Conservation (phyloP, 2,113 vertebrate genomes). For the Equus quagga region DNA sequence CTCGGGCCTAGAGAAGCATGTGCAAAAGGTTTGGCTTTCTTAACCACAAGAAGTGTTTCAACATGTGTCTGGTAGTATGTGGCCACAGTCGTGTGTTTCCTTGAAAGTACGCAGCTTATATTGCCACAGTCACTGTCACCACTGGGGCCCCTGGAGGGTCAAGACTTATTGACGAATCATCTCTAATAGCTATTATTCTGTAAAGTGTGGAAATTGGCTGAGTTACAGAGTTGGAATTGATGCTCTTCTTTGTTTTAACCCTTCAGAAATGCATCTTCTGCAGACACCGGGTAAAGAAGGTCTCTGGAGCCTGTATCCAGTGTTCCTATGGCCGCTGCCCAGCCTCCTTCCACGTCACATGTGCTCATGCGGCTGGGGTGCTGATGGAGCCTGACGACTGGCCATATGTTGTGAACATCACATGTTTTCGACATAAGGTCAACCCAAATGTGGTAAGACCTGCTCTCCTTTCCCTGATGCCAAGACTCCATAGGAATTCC, state of each 20-base stretch:
- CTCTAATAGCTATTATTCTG: slow-evolving; percentile 39
- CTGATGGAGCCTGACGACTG: slow-evolving; percentile 96
- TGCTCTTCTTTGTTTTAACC: slow-evolving; percentile 69
- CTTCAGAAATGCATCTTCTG: slow-evolving; percentile 97
- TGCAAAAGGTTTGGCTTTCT: not conserved
- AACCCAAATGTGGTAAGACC: slow-evolving; percentile 92
- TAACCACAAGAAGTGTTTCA: not conserved
- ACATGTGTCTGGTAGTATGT: not conserved
- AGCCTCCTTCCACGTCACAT: slow-evolving; percentile 97
- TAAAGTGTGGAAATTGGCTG: not conserved
- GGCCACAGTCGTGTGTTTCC: not conserved
- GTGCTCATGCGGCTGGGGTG: slow-evolving; percentile 96
- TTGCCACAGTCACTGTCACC: not conserved
- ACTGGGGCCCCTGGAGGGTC: not conserved
- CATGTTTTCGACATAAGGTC: slow-evolving; percentile 95
- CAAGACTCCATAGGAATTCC: not conserved
- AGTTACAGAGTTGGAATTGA: slow-evolving; percentile 28
- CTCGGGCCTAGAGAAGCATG: not conserved
- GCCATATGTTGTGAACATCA: slow-evolving; percentile 96
- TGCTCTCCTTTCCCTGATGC: not conserved
- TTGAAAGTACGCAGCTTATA: not conserved
- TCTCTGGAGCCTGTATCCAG: slow-evolving; percentile 95
- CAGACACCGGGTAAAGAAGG: slow-evolving; percentile 92
- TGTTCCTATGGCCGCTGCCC: slow-evolving; percentile 96
- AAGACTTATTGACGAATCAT: slow-evolving; percentile 21